Percentiles rank a stretch among this genome's conserved stretches.
Evolutionary conservation across 2,113 vertebrate genomes (phyloP).

Genomic region (Alligator mississippiensis): DNA sequence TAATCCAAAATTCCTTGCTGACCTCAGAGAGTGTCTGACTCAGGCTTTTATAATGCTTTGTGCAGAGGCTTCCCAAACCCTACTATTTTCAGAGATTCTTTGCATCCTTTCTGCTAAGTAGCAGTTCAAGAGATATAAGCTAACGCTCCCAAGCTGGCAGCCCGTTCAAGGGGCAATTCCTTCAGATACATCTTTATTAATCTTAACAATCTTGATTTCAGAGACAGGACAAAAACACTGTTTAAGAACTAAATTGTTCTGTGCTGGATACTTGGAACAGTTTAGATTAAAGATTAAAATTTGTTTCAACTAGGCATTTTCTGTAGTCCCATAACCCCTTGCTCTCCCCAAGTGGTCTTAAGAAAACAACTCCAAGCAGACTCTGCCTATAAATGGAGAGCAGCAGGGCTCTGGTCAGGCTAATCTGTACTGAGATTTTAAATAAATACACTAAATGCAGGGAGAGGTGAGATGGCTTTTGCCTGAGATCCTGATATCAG

Average conservation of each 20-base stretch:
- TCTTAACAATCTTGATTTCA: neutral
- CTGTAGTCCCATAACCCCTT: conserved; percentile 50
- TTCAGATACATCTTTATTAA: neutral
- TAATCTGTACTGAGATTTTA: neutral
- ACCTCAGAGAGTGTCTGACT: neutral
- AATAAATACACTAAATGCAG: neutral
- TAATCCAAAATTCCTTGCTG: neutral
- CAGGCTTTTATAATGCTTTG: neutral
- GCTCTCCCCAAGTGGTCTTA: conserved; percentile 56
- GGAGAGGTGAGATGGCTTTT: neutral
- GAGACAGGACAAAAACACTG: neutral
- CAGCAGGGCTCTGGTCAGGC: conserved; percentile 12
- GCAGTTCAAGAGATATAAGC: neutral
- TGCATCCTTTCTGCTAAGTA: neutral
- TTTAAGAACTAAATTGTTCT: neutral
- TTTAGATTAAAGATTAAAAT: conserved; percentile 9
- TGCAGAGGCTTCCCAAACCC: neutral
- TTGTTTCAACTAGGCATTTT: neutral
- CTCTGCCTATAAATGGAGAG: neutral
- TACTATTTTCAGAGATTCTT: neutral
- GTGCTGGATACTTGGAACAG: neutral
- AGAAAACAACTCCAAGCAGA: conserved; percentile 44
- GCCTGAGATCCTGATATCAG: neutral
- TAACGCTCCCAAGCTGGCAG: neutral
- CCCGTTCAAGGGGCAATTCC: neutral